Percentiles rank a stretch among this genome's conserved stretches.
Conservation (phyloP, 2,888 invertebrate genomes). For the Lasioglossum lativentre region DNA sequence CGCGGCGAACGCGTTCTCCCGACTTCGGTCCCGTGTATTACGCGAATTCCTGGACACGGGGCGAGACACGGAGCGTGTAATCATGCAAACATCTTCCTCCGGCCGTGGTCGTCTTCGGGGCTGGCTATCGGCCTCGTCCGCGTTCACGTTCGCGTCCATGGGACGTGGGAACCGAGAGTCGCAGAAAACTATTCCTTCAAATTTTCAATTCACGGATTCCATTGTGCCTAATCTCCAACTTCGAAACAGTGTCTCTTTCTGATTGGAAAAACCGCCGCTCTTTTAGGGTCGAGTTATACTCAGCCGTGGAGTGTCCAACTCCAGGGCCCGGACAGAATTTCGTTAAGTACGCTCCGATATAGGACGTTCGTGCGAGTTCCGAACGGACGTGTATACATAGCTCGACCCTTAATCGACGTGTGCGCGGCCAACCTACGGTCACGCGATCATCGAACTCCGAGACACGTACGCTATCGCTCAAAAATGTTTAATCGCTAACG, state of each 20-base stretch:
- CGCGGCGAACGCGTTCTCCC: background rate
- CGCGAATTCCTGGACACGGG: slow-evolving; percentile 42
- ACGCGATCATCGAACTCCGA: slow-evolving; percentile 2
- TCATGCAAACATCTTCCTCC: slow-evolving; percentile 65
- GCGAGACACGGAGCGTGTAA: slow-evolving; percentile 57
- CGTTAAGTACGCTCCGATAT: too few species aligned
- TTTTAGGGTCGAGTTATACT: too few species aligned
- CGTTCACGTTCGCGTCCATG: slow-evolving; percentile 20
- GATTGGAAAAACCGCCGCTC: too few species aligned
- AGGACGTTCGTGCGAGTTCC: too few species aligned
- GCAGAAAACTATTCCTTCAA: background rate
- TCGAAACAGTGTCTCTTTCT: too few species aligned
- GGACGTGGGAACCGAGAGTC: slow-evolving; percentile 56
- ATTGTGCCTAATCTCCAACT: slow-evolving; percentile 8
- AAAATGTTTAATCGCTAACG: slow-evolving; percentile 7
- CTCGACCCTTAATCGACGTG: background rate
- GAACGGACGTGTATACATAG: too few species aligned
- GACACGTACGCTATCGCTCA: background rate
- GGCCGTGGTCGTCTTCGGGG: slow-evolving; percentile 17
- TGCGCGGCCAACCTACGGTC: background rate
- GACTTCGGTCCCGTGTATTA: background rate
- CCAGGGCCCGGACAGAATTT: too few species aligned
- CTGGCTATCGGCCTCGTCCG: slow-evolving; percentile 13
- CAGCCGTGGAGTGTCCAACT: too few species aligned
- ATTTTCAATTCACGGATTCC: slow-evolving; percentile 52